phyloP scores from a whole-genome alignment of 1,140 invertebrate genomes.

The Drosophila nebulosa region DNA sequence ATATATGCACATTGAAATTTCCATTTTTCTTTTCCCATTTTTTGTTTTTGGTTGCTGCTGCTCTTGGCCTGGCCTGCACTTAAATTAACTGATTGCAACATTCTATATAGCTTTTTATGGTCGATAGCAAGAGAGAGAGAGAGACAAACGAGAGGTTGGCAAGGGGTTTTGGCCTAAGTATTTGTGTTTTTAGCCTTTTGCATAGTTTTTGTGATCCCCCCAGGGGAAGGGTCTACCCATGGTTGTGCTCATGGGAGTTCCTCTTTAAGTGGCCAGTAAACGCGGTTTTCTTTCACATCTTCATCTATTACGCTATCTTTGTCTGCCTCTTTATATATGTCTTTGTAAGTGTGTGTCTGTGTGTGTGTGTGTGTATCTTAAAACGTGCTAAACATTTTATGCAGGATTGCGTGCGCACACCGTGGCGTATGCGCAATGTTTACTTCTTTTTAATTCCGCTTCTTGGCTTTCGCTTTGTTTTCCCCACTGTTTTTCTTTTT shows the following conservation, averaged over 20 bases:
- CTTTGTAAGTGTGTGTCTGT: not conserved
- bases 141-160: not conserved
- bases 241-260: slow-evolving; percentile 57
- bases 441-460: slow-evolving; percentile 26
- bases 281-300: slow-evolving; percentile 42
- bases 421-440: slow-evolving; percentile 69
- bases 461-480: not conserved
- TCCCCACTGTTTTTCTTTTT: not conserved
- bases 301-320: not conserved
- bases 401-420: slow-evolving; percentile 62
- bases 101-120: slow-evolving; percentile 76
- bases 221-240: not conserved
- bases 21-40: slow-evolving; percentile 57
- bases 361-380: not conserved
- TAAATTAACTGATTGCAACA: slow-evolving; percentile 79
- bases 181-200: slow-evolving; percentile 45
- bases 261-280: slow-evolving; percentile 69
- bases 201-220: slow-evolving; percentile 37
- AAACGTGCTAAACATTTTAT: slow-evolving; percentile 51
- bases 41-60: slow-evolving; percentile 8
- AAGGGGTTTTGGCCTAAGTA: slow-evolving; percentile 18
- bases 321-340: not conserved
- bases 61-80: slow-evolving; percentile 62
- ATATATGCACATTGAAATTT: slow-evolving; percentile 72
- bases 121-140: slow-evolving; percentile 1